Evolutionary conservation across 2,113 vertebrate species (phyloP), one percentile per base, ranked within the genome.

Genomic region (Ceyx margarethae): DNA sequence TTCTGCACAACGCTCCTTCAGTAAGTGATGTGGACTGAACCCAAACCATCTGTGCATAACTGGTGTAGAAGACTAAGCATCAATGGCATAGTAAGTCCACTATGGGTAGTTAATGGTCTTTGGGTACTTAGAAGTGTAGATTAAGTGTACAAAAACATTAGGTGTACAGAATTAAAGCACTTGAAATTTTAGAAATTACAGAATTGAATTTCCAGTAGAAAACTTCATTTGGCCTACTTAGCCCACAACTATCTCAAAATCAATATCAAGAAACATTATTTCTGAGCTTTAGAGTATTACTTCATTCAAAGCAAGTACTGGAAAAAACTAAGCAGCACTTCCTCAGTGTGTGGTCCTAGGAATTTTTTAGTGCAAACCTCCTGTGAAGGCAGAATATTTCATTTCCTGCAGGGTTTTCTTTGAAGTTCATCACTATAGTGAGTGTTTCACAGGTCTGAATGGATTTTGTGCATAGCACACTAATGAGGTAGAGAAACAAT

Each of bases 11-110:
- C 51, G 21, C 62, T 90, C 35, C 51, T 87, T 33, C 33, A 33
- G 33, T 48, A 89, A 87, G 69, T 45, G 58, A 33, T 48, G 74
- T 57, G 84, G 69, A 72, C 62, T 75, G 71, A 93, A 89, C 66
- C 53, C 35, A 96, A 93, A 87, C 66, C 77, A 90, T 45, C 89
- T 89, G 80, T 81, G 58, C 29, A 20, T 19, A 92, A 79, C 58
- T 4, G 10, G 35, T 0, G 0, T 8, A 72, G 51, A 77, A 81
- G 48, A 21, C 35, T 35, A 45, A 4, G n/a, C 18, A 35, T 17
- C 66, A 48, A 53, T 33, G 16, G 48, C 62, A 57, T 9, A 87
- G 73, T 54, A 92, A 89, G 84, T 72, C 14, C 0, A 23, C 42
- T 43, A 58, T 2, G 15, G 18, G 28, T 67, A 90, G 77, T 60